These are phyloP conservation scores for Drosophila planitibia DNA, from an alignment of 2,888 invertebrate genomes.

Conservation along the genomic window DNA sequence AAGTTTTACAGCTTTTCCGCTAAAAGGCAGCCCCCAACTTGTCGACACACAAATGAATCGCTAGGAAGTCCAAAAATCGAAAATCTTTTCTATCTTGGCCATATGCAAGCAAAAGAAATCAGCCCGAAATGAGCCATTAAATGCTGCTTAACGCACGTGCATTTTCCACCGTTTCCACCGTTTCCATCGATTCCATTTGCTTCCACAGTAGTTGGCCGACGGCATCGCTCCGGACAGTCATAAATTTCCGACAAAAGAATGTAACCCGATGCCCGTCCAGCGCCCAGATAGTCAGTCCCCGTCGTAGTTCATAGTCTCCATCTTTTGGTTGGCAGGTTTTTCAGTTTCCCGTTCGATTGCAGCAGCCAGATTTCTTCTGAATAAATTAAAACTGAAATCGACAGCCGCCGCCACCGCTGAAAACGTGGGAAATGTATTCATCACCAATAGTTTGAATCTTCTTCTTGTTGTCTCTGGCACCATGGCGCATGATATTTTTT, in stretches of 20 bases:
- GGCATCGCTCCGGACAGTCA: slow-evolving; percentile 51
- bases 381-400: slow-evolving; percentile 78
- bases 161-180: slow-evolving; percentile 81
- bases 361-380: slow-evolving; percentile 79
- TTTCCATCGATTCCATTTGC: slow-evolving; percentile 53
- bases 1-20: slow-evolving; percentile 81
- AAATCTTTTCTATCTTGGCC: slow-evolving; percentile 20
- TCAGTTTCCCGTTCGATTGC: slow-evolving; percentile 73
- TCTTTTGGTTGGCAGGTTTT: slow-evolving; percentile 40
- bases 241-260: slow-evolving; percentile 80
- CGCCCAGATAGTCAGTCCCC: slow-evolving; percentile 28
- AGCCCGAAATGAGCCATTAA: slow-evolving; percentile 83
- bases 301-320: slow-evolving; percentile 28
- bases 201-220: slow-evolving; percentile 52
- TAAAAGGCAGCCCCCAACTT: slow-evolving; percentile 70
- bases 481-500: slow-evolving; percentile 54
- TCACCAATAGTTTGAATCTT: slow-evolving; percentile 43
- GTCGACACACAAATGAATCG: slow-evolving; percentile 47
- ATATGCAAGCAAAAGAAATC: slow-evolving; percentile 73
- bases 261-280: slow-evolving; percentile 65
- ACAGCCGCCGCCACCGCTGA: slow-evolving; percentile 40
- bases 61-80: slow-evolving; percentile 41
- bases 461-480: slow-evolving; percentile 29
- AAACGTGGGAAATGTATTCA: slow-evolving; percentile 81
- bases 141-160: slow-evolving; percentile 79